Evolutionary conservation across 2,888 invertebrate species (phyloP), one percentile per base, ranked within the genome.

Genomic region (Dolichomitus sp.): DNA sequence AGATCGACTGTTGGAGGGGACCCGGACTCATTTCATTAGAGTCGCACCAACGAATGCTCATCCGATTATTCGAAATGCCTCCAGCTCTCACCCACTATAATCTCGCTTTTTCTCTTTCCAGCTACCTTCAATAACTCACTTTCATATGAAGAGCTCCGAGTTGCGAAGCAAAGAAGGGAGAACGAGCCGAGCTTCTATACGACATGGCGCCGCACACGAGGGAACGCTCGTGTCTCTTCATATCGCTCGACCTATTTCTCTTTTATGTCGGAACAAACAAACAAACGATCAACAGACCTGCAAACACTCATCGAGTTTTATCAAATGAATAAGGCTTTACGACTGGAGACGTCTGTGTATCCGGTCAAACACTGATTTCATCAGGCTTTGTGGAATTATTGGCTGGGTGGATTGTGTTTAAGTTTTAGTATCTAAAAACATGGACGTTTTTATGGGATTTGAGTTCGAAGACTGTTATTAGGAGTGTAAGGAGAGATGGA

Each of bases 41-140:
- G 83, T 85, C 88, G 86, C 86, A 84, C 85, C 86, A 84, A 77
- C 69, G 79, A 86, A 85, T 83, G 84, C 85, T 90, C 86, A 90
- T 91, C 88, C 90, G 90, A 90, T 91, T 91, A 91, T 84, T 85
- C 86, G 88, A 85, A 82, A 76, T 73, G 80, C 61, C 76, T 76
- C 70, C 50, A 12, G 33, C 69, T 37, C 68, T 65, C 66, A 23
- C 61, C 45, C 40, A 27, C 52, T 54, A 57, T 79, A 79, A 83
- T 76, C 75, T 82, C 79, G 59, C 19, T 48, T 40, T 37, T n/a
- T 37, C 37, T 61, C 57, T 33, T n/a, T 59, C 33, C 30, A 33
- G n/a, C 57, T 59, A 40, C 65, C 81, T 78, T 74, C 75, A 50
- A 80, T 75, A 83, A 76, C 78, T 82, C 79, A 74, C 79, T 79